Base-by-base conservation (phyloP, 1,140 invertebrate species). In the Theocolax elegans region DNA sequence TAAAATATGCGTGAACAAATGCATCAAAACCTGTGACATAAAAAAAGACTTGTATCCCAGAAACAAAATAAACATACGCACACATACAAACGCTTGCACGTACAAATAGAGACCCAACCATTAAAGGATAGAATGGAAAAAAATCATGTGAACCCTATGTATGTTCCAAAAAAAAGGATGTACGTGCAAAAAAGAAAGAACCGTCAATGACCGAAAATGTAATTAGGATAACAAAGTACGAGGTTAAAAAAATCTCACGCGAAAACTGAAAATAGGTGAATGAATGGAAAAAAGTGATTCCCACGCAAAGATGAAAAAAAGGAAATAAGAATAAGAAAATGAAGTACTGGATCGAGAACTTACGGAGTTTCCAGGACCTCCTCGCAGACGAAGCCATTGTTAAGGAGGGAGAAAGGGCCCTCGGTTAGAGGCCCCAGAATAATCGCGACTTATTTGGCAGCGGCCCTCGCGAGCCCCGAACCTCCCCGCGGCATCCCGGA, bases 291-390 rank as follows among this genome's bases (percentile, higher is more conserved):
- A 38, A 12, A 38, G 12, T 38, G 6, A 38, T 6, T 12, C 10
- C 15, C 40, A 15, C 3, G 40, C 15, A 6, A 12, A 38, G 35
- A 15, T 53, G 42, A 60, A 64, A 31, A 13, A 54, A 17, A 60
- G 23, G 46, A 40, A 51, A 63, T 44, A 29, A 23, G 10, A 62
- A 40, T 23, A 19, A 23, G 21, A 49, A 23, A 74, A 67, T 48
- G 53, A 74, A 72, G 67, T 56, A 35, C 10, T 35, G 4, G 4
- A 35, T 35, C 10, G n/a, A n/a, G n/a, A 35, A 35, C 88, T 88
- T 80, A 89, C 88, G 88, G 74, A 89, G 81, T 84, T 88, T 89
- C 87, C 87, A 88, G 78, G 88, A 88, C 83, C 87, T 86, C 80
- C 90, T 90, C 51, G 87, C 87, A 58, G 88, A 85, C 71, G 88